Conservation (phyloP, 2,113 vertebrate genomes). For the Paedocypris sp. region DNA sequence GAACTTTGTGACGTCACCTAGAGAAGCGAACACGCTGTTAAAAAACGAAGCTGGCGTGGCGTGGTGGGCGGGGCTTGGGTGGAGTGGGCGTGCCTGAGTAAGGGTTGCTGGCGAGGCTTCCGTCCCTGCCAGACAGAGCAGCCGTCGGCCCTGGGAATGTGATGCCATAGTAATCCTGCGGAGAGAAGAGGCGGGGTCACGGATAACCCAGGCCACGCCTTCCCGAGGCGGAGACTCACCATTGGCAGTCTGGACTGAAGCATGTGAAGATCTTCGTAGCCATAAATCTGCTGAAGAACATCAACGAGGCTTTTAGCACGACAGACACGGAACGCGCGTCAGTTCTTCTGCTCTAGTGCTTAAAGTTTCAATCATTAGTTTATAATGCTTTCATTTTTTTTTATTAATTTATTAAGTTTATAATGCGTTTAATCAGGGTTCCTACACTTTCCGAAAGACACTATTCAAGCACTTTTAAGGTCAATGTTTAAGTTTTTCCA, state of each 20-base stretch:
- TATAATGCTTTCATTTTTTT: no score
- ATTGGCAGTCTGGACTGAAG: slow-evolving; percentile 89
- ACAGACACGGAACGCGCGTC: not conserved
- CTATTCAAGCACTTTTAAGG: no score
- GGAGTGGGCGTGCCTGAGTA: slow-evolving; percentile 99
- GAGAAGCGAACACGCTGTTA: not conserved
- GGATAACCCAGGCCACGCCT: no score
- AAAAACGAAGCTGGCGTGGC: no score
- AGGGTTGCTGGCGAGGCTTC: slow-evolving; percentile 79
- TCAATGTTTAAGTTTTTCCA: no score
- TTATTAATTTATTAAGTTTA: no score
- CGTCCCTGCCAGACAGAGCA: slow-evolving; percentile 83
- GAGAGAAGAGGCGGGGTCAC: not conserved
- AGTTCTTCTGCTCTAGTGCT: no score
- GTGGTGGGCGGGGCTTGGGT: no score
- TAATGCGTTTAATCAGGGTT: no score
- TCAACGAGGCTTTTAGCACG: not conserved
- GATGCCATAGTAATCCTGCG: slow-evolving; percentile 96
- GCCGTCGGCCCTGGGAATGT: slow-evolving; percentile 86
- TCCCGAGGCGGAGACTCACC: slow-evolving; percentile 67
- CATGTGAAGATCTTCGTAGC: slow-evolving; percentile 96
- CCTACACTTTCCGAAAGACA: no score
- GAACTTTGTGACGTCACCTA: slow-evolving; percentile 90
- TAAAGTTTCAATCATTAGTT: no score
- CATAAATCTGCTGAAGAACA: slow-evolving; percentile 77